A percentile compares a stretch with the other conserved stretches of the same genome.
Evolutionary conservation across 2,113 vertebrate genomes (phyloP).

Genomic region (Ctenodactylus gundi): DNA sequence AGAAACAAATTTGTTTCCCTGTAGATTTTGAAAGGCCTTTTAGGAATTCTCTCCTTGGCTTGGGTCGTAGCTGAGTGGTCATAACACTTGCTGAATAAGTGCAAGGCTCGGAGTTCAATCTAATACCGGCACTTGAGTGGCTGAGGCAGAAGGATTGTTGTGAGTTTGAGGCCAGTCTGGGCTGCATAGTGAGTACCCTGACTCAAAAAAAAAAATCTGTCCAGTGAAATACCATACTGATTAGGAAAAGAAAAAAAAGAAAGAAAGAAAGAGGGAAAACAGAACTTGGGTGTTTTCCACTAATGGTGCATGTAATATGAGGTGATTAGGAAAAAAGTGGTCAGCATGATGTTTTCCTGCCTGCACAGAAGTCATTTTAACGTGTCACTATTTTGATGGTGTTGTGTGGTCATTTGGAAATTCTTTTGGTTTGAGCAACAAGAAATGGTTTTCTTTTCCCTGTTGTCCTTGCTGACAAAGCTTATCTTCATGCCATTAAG

Average conservation of each 20-base stretch:
- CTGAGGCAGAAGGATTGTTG: too few species aligned
- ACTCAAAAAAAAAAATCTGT: too few species aligned
- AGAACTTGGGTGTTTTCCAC: background rate
- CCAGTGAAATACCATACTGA: background rate
- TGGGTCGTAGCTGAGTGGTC: too few species aligned
- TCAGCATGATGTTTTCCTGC: background rate
- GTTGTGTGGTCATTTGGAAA: background rate
- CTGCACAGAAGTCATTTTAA: background rate
- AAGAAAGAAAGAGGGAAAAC: too few species aligned
- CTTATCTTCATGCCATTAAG: slow-evolving; percentile 42
- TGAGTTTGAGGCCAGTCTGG: too few species aligned
- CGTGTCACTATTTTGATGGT: background rate
- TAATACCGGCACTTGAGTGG: too few species aligned
- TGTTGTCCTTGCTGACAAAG: background rate
- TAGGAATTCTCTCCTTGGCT: too few species aligned
- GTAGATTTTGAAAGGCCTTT: background rate
- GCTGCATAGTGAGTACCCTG: too few species aligned
- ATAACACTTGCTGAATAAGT: too few species aligned
- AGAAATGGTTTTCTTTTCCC: background rate
- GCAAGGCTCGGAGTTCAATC: too few species aligned
- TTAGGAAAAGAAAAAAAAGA: too few species aligned
- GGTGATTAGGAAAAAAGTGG: background rate
- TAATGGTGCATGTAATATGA: background rate
- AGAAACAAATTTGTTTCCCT: background rate
- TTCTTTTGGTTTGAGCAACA: slow-evolving; percentile 39